phyloP scores from a whole-genome alignment of 2,888 invertebrate species.

The Macrostomum cliftonense region DNA sequence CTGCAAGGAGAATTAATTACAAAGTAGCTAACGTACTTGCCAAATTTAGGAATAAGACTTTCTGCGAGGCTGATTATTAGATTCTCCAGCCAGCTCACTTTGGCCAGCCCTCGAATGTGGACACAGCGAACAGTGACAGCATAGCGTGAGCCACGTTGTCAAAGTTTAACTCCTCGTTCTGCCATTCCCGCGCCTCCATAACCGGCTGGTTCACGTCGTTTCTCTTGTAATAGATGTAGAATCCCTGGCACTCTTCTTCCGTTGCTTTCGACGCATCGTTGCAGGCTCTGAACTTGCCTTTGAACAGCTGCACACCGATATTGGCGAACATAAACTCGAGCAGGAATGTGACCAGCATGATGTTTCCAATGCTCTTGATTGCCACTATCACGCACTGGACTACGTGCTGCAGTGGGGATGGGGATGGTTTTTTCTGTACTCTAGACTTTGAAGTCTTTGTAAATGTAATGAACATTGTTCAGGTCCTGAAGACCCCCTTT shows the following conservation, averaged over 20 bases:
- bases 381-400: constrained; percentile 96
- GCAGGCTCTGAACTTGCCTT: constrained; percentile 91
- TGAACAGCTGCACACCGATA: constrained; percentile 96
- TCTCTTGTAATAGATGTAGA: constrained; percentile 70
- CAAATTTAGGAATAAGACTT: too few relatives aligned
- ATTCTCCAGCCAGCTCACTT: constrained; percentile 43
- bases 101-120: constrained; percentile 99
- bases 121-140: constrained; percentile 93
- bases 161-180: constrained; percentile 76
- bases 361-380: constrained; percentile 92
- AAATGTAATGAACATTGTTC: too few relatives aligned
- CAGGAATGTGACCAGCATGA: constrained; percentile 93
- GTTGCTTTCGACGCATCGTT: constrained; percentile 83
- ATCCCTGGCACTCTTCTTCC: constrained; percentile 74
- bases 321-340: constrained; percentile 98
- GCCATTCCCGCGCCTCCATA: constrained; percentile 59
- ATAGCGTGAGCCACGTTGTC: constrained; percentile 95
- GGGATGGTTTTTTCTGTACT: too few relatives aligned
- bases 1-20: too few relatives aligned
- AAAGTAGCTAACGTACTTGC: too few relatives aligned
- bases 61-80: too few relatives aligned
- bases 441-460: too few relatives aligned
- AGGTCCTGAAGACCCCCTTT: too few relatives aligned
- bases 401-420: constrained; percentile 69
- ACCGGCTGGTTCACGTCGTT: constrained; percentile 57